Percentiles rank a stretch among this genome's conserved stretches.
Evolutionary conservation across 2,888 invertebrate genomes (phyloP).

Genomic region (Cosmia pyralina): DNA sequence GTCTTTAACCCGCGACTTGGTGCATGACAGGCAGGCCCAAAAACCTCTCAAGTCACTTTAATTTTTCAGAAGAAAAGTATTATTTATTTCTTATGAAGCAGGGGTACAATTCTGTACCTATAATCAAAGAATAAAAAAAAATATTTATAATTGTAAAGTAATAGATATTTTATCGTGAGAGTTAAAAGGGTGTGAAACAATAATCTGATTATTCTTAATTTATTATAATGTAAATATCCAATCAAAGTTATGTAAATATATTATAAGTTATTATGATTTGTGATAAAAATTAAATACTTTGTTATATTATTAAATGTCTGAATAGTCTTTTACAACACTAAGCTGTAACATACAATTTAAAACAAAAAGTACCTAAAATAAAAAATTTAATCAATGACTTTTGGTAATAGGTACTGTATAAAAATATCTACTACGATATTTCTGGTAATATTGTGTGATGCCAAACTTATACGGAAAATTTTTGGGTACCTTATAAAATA

Average conservation of each 20-base stretch:
- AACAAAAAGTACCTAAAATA: neutral
- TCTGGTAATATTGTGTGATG: neutral
- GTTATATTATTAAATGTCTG: conserved; percentile 7
- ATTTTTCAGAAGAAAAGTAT: neutral
- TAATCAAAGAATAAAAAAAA: neutral
- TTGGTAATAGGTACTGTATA: conserved; percentile 13
- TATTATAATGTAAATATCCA: neutral
- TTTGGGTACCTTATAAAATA: neutral
- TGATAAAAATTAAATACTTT: conserved; percentile 30
- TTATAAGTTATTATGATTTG: conserved; percentile 29
- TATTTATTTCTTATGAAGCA: neutral
- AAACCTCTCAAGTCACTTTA: neutral
- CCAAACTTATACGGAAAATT: neutral
- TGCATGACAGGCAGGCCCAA: conserved; percentile 25
- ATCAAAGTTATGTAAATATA: conserved; percentile 31
- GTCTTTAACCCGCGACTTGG: neutral
- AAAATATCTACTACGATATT: neutral
- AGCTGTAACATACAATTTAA: conserved; percentile 1
- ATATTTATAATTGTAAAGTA: neutral
- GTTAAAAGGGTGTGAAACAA: conserved; percentile 18
- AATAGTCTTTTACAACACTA: conserved; percentile 14
- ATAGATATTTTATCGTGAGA: neutral
- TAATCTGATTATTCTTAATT: conserved; percentile 16
- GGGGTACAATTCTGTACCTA: neutral
- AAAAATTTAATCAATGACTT: neutral